Evolutionary conservation across 1,140 invertebrate genomes (phyloP), one percentile per base, ranked within the genome.

Genomic region (Lordiphosa mommai): DNA sequence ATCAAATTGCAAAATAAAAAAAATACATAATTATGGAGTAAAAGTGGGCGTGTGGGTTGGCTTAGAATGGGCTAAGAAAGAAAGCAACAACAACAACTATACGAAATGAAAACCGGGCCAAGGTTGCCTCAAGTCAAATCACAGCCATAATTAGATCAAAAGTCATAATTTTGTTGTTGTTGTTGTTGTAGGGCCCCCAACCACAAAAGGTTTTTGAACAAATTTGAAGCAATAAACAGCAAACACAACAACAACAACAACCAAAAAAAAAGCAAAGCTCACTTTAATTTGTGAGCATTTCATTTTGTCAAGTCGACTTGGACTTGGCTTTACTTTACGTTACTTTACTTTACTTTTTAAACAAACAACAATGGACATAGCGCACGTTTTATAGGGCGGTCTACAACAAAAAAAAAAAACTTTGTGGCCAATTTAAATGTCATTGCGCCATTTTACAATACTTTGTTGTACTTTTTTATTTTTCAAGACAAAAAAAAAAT

Each of bases 121-220:
- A 80, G 74, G 74, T 72, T 79, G 74, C 16, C 64, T 48, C 73
- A 40, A 77, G 63, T 59, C 69, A 68, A 76, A 56, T 44, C 57
- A 61, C 59, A 74, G 61, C 56, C 70, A 74, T 74, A 80, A 80
- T 82, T 80, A 80, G 74, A 80, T 80, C 74, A 80, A 76, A 60
- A 82, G 76, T 80, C 76, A 82, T 80, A 74, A 82, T 80, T 80
- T 80, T 67, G 64, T 63, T 80, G 55, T 58, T 58, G 44, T 72
- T 72, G 37, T 56, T 68, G 30, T 47, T 43, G 30, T 37, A 14
- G 32, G 20, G 17, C 48, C 63, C 38, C 23, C 46, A 61, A 12
- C 47, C 56, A 55, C 72, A 76, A 61, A 60, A 61, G 17, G 17
- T 29, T 13, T n/a, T 12, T 32, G 7, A 23, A 66, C 43, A 46